Base-by-base conservation (phyloP, 2,888 invertebrate genomes). In the Poecilobothrus nobilitatus region DNA sequence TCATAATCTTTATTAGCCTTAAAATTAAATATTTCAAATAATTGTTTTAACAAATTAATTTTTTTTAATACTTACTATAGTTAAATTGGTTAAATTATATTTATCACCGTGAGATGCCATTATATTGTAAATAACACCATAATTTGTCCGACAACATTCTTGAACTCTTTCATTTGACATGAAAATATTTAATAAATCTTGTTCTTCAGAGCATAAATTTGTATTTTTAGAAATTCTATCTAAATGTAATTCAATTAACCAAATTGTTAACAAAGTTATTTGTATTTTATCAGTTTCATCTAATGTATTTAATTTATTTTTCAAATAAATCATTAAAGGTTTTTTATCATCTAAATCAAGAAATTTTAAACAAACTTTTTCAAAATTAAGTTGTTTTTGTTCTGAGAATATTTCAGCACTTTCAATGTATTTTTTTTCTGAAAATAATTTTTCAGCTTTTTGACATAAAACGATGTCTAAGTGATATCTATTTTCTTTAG, bases 81-180 rank as follows among this genome's bases (percentile, higher is more conserved):
- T 94, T 68, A 98, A 85, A 76, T 91, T 91, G 41, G 96, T 89
- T 21, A 97, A 82, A 80, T 96, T 96, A 71, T 91, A 89, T 72
- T 93, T 91, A 80, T 98, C 97, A 0, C 97, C 97, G 77, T 99
- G 97, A 71, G 94, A 94, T 0, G 94, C 89, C 85, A 98, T 92
- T 70, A 99, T 80, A 74, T 94, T 91, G 77, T 96, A 96, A 66
- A 98, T 89, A 0, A 91, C 91, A 1, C 88, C 86, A 73, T 91
- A 90, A 76, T 97, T 92, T 70, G 89, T 88, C 70, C 87, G 88
- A 73, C 95, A 88, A 79, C 94, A 94, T 72, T 91, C 90, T 75
- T 86, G 84, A 0, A 94, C 91, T 76, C 88, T 87, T 0, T 89
- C 85, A 67, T 88, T 84, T 3, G 87, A 82, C 71, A 95, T 83